Evolutionary conservation across 1,140 invertebrate genomes (phyloP), one percentile per base, ranked within the genome.

Genomic region (Tribolium castaneum): DNA sequence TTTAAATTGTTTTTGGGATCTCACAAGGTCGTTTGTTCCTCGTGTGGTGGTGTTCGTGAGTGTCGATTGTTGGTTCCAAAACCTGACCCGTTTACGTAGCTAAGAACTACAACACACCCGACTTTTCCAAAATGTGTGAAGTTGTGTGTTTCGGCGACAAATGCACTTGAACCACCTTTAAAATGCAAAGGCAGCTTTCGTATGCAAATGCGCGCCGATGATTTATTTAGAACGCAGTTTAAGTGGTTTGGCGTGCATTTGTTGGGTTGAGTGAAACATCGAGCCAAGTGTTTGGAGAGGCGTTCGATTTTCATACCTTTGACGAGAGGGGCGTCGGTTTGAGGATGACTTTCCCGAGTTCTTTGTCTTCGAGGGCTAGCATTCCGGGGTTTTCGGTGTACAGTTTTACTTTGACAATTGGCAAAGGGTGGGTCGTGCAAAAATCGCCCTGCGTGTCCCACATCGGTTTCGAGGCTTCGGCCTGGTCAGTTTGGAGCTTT

Each of bases 391-490:
- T 99, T 90, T 99, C 98, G 0, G 98, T 98, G 84, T 97, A 99
- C n/a, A 98, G 87, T 84, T 96, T 95, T 0, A 99, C 94, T 91
- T 99, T 99, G 0, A 99, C 97, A 35, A 95, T 92, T 51, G 99
- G 98, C 59, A 99, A 89, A 7, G 98, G 96, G 87, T 99, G 97
- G 77, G 96, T 97, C 6, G 98, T 99, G 71, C 96, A 96, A 87
- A 99, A 99, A 88, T 99, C 99, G 56, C 97, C 98, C 90, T 99
- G 96, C 6, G 96, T 98, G 81, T 97, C 96, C 96, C 96, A 98
- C 97, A 97, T 96, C 66, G 98, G 98, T 89, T 99, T 99, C 0
- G 97, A 98, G 10, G 98, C 98, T 89, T 99, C 98, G 1, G 98
- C 98, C 88, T 99, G 98, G 90, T 99, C 99, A 5, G 99, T 99